Evolutionary conservation across 2,797 vertebrate species (phyloP), one percentile per base, ranked within the genome.

Genomic region (Danio kyathit): DNA sequence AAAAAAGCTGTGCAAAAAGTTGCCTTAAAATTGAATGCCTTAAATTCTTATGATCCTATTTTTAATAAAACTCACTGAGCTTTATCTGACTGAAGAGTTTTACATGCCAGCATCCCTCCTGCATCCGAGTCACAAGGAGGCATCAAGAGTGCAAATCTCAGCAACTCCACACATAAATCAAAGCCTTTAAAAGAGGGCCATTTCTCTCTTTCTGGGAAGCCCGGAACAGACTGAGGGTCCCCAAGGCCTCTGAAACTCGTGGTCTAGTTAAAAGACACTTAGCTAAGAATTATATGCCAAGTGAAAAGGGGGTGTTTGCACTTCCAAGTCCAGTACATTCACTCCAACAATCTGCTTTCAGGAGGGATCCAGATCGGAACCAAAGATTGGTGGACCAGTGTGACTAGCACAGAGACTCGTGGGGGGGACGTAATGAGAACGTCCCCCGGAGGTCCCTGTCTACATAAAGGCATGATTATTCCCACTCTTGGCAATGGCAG

Each of bases 381-480:
- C 60, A 17, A 80, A 38, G 69, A 72, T 72, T 72, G 38, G 44
- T 51, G 64, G 73, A 40, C 51, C 52, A 59, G n/a, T 59, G 65
- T 65, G 82, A 40, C 51, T 57, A 59, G 0, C 21, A 51, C 13
- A 41, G 78, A 44, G 54, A 74, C 41, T 48, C 12, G 52, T 13
- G 49, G 82, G 52, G 82, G 65, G 60, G 51, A 84, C 86, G 91
- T 92, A 94, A 92, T 91, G 87, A 81, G 6, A 54, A 92, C 87
- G 84, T 82, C 92, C 91, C 90, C 90, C 81, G 82, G 81, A 63
- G 82, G 88, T 85, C 90, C 88, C 86, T 92, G 80, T 74, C 88
- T 80, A 87, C 89, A 95, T 93, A 93, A 93, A 91, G 91, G 89
- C 89, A 86, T 87, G 88, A 89, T 90, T 92, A 89, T 93, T 71